These are phyloP conservation scores for Whitmania pigra DNA, from an alignment of 1,140 invertebrate species.

Conservation along the genomic window DNA sequence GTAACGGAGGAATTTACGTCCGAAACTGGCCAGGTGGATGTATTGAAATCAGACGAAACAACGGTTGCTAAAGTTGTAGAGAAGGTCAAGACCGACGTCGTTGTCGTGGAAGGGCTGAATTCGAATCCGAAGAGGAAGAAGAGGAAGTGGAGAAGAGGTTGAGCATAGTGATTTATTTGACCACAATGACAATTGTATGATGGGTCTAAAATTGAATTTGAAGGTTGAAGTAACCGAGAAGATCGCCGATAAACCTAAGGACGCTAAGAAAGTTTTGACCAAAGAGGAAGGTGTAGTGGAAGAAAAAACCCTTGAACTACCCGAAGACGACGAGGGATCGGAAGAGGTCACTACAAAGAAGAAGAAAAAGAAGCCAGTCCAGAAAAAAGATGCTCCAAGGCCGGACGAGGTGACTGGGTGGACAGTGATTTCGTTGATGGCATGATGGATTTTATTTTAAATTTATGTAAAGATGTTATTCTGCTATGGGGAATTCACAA, in stretches of 20 bases:
- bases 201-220: not conserved
- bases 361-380: too few species aligned
- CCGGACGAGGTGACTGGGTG: too few species aligned
- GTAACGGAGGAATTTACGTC: not conserved
- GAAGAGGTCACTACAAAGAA: too few species aligned
- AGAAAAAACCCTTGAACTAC: too few species aligned
- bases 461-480: too few species aligned
- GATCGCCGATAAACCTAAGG: not conserved
- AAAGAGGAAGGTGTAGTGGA: not conserved
- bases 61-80: not conserved
- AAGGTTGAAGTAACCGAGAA: conserved; percentile 2
- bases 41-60: not conserved
- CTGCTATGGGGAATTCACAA: too few species aligned
- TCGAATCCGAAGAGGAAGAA: conserved; percentile 11
- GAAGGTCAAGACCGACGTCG: conserved; percentile 5
- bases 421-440: too few species aligned
- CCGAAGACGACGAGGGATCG: too few species aligned
- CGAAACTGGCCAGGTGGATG: not conserved
- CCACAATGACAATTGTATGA: too few species aligned
- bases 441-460: too few species aligned
- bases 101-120: not conserved
- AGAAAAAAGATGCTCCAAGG: too few species aligned
- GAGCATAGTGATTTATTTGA: not conserved
- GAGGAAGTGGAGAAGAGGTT: conserved; percentile 14
- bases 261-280: not conserved